Base-by-base conservation (phyloP, 2,888 invertebrate genomes). In the Eristalinus aeneus region DNA sequence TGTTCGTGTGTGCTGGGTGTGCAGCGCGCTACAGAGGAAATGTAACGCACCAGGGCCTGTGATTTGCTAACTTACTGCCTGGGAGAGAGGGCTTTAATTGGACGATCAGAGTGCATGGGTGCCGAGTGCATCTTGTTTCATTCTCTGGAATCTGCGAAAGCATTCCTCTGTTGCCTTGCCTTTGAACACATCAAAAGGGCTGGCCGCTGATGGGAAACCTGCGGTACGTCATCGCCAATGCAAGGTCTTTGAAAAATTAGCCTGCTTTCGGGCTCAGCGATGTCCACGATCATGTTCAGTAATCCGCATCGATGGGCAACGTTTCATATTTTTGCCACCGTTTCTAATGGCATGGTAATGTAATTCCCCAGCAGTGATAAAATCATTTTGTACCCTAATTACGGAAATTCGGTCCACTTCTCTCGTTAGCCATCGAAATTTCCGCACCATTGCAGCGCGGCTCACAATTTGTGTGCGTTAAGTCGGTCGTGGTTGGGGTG, bases 351-450 rank as follows among this genome's bases (percentile, higher is more conserved):
- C n/a, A 34, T 16, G n/a, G 16, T 16, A 16, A n/a, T 46, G 46
- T 46, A 46, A 46, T 46, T 8, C 16, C 16, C 46, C 16, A 16
- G 16, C 46, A 46, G 46, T 79, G 75, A 75, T 84, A 72, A 75
- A 84, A 84, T 79, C 75, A 72, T 79, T 84, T 80, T 39, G 71
- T 56, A 54, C 32, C 65, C 79, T 84, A 84, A 75, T 84, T 75
- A 75, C 61, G 61, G 61, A 75, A 71, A 80, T 84, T 75, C 65
- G 74, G 46, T 27, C 56, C 65, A 67, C 32, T 71, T 61, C 79
- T 60, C 61, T 71, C 74, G 71, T 61, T 71, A 32, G 67, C 23
- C 71, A 75, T 20, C 10, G 63, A 56, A 67, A 69, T 69, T 75
- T 75, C 34, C 53, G 31, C 58, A 61, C 34, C 73, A 72, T 72